Conservation (phyloP, 2,113 vertebrate species). For the Paratilapia polleni region DNA sequence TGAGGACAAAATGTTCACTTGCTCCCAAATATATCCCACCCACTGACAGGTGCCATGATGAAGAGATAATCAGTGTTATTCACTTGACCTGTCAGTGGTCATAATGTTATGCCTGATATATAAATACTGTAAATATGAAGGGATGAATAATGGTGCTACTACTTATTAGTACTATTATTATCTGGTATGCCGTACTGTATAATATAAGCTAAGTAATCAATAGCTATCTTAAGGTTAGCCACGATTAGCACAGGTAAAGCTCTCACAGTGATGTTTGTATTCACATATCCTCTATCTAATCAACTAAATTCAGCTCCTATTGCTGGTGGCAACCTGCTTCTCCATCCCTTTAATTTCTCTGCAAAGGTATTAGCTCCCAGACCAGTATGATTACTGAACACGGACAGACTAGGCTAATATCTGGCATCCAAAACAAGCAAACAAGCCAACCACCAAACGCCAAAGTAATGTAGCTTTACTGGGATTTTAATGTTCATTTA, state of each 20-base stretch:
- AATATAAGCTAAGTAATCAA: neutral
- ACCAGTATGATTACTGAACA: neutral
- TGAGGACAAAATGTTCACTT: no score
- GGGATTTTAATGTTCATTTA: neutral
- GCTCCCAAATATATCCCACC: no score
- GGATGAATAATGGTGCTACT: neutral
- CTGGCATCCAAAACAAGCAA: neutral
- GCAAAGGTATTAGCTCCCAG: neutral
- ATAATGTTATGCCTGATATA: no score
- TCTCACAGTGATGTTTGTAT: neutral
- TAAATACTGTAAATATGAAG: neutral
- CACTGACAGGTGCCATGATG: no score
- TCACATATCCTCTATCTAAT: neutral
- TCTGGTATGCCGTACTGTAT: neutral
- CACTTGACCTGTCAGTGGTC: no score
- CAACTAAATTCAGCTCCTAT: neutral
- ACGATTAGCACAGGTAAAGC: neutral
- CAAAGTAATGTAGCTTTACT: neutral
- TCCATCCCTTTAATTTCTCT: neutral
- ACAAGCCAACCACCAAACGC: neutral
- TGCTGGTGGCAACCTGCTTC: neutral
- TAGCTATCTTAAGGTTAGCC: neutral
- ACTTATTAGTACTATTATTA: neutral
- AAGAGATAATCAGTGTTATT: no score
- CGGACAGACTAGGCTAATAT: neutral